Evolutionary conservation across 2,797 vertebrate species (phyloP), one percentile per base, ranked within the genome.

Genomic region (Rhynchotus rufescens): DNA sequence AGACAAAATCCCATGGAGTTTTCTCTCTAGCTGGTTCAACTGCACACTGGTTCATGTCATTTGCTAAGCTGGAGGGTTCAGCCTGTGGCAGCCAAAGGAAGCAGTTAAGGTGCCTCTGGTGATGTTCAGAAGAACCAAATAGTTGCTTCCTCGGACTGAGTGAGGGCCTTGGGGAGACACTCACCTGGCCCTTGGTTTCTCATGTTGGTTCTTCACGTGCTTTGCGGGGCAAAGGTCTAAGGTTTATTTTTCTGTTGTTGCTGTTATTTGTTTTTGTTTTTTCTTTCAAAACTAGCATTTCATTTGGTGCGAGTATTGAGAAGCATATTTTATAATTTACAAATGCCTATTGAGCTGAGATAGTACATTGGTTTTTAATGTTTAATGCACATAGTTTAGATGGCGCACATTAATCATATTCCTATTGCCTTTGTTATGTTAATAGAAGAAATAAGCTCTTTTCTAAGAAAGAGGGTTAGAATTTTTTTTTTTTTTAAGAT

Each of bases 361-460:
- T 57, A 84, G 72, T 40, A 56, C 80, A 25, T 80, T 71, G 77
- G 72, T 78, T 91, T 93, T 92, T 69, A 91, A 82, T 92, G 89
- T 88, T 95, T 92, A 95, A 52, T 91, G 90, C 91, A 81, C 74
- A 26, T 34, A 32, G 95, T 90, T 96, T 84, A 88, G 94, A 83
- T 87, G 82, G 75, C 32, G 47, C 30, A 49, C 59, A 94, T 96
- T 95, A 90, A 89, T 91, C 90, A 92, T 88, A 67, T 88, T 93
- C 78, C 88, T 74, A 20, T 77, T 92, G 92, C 88, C 85, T 91
- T 93, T 88, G 80, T 60, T 91, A 76, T 67, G 89, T 45, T 91
- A 90, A 44, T 91, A 84, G 47, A 4, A 78, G 75, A 82, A 88
- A 92, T 62, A 90, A 87, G 66, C 61, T 89, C 69, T 84, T 72